Conservation (phyloP, 1,140 invertebrate species). For the Caenorhabditis brenneri region DNA sequence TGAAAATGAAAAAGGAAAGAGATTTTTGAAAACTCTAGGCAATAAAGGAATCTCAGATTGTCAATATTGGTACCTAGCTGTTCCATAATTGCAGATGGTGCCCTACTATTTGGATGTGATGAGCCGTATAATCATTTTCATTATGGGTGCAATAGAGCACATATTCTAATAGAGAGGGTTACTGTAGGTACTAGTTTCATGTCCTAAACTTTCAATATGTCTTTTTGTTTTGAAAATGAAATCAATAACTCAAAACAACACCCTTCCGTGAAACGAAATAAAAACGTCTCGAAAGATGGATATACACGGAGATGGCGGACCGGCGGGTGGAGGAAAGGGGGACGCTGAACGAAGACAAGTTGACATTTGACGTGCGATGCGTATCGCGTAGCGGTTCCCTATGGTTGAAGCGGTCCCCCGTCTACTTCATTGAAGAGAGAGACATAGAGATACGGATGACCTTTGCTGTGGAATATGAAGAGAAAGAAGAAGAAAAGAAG, state of each 20-base stretch:
- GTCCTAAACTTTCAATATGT: neutral
- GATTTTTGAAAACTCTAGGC: too few species aligned
- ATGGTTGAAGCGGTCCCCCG: neutral
- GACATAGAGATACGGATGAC: neutral
- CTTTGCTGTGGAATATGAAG: neutral
- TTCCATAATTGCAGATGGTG: too few species aligned
- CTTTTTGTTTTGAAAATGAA: neutral
- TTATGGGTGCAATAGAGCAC: too few species aligned
- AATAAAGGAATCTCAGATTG: too few species aligned
- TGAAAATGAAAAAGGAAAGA: too few species aligned
- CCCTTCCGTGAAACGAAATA: conserved; percentile 12
- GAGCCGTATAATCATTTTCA: too few species aligned
- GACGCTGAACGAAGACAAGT: conserved; percentile 22
- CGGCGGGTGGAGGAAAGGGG: neutral
- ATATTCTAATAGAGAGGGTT: too few species aligned
- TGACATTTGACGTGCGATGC: conserved; percentile 4
- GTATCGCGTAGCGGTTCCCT: neutral
- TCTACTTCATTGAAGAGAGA: neutral
- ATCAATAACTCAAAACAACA: conserved; percentile 44
- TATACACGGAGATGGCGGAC: neutral
- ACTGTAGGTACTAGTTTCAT: too few species aligned
- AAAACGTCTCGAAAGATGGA: conserved; percentile 35
- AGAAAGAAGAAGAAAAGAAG: neutral
- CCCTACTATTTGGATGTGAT: too few species aligned
- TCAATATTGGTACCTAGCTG: too few species aligned